Conservation (phyloP, 1,140 invertebrate species). For the Rhynchophorus ferrugineus region DNA sequence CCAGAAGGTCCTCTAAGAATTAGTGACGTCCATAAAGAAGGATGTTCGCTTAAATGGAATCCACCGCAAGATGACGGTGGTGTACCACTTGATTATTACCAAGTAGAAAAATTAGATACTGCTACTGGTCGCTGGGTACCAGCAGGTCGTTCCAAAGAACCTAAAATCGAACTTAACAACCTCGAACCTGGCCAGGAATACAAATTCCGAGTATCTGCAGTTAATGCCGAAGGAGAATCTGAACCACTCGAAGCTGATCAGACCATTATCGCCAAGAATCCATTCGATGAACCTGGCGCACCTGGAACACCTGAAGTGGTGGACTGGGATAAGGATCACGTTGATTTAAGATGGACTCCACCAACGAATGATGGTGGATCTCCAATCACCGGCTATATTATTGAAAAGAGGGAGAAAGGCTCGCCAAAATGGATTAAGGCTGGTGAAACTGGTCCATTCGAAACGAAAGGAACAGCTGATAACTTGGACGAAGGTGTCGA, state of each 20-base stretch:
- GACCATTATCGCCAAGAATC: slow-evolving; percentile 93
- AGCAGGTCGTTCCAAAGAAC: slow-evolving; percentile 68
- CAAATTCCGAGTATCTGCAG: slow-evolving; percentile 92
- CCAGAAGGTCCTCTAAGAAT: slow-evolving; percentile 87
- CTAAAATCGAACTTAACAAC: slow-evolving; percentile 77
- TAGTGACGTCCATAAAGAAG: slow-evolving; percentile 87
- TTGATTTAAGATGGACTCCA: slow-evolving; percentile 86
- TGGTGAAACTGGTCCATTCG: slow-evolving; percentile 64
- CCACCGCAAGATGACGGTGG: slow-evolving; percentile 88
- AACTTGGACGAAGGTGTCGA: slow-evolving; percentile 78
- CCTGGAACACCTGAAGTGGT: slow-evolving; percentile 80
- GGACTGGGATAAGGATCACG: slow-evolving; percentile 93
- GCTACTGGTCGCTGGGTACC: slow-evolving; percentile 80
- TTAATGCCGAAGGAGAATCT: slow-evolving; percentile 92
- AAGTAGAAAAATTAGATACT: slow-evolving; percentile 85
- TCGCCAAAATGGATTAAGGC: slow-evolving; percentile 80
- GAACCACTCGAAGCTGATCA: slow-evolving; percentile 84
- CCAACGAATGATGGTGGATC: slow-evolving; percentile 85
- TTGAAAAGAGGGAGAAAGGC: slow-evolving; percentile 91
- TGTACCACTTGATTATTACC: slow-evolving; percentile 82
- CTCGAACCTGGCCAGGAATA: slow-evolving; percentile 89
- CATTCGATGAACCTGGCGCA: slow-evolving; percentile 89
- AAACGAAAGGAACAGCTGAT: slow-evolving; percentile 70
- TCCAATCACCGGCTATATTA: slow-evolving; percentile 86
- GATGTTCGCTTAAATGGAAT: slow-evolving; percentile 90